Evolutionary conservation across 2,888 invertebrate genomes (phyloP).

Genomic region (Adelphocoris suturalis): DNA sequence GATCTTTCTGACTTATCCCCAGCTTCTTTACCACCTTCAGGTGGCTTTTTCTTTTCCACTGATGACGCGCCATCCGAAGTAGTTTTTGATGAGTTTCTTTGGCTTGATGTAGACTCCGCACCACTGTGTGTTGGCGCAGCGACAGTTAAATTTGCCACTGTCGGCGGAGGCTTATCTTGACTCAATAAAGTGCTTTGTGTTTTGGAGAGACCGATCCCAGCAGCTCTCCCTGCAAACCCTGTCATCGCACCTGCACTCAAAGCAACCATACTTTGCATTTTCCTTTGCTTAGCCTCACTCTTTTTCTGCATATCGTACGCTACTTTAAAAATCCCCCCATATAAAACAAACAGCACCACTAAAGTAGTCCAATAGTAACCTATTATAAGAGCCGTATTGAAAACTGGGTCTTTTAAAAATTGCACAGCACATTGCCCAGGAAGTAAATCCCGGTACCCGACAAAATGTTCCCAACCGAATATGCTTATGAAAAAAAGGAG

Average conservation of each 20-base stretch:
- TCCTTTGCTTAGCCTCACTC: slow-evolving; percentile 96
- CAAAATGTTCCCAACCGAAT: slow-evolving; percentile 99
- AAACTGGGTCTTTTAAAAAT: slow-evolving; percentile 97
- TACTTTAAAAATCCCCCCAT: slow-evolving; percentile 97
- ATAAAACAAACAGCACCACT: slow-evolving; percentile 95
- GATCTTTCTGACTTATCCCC: slow-evolving; percentile 90
- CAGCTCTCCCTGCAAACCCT: slow-evolving; percentile 92
- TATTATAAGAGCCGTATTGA: slow-evolving; percentile 97
- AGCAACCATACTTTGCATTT: slow-evolving; percentile 97
- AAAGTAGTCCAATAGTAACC: slow-evolving; percentile 99
- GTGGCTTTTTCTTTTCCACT: slow-evolving; percentile 78
- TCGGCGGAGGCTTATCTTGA: slow-evolving; percentile 83
- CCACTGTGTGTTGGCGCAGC: slow-evolving; percentile 73
- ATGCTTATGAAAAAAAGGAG: slow-evolving; percentile 98
- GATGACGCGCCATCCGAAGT: slow-evolving; percentile 77
- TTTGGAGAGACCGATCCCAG: slow-evolving; percentile 91
- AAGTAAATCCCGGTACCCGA: slow-evolving; percentile 92
- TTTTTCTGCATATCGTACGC: slow-evolving; percentile 98
- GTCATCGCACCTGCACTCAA: slow-evolving; percentile 93
- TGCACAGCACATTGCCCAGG: slow-evolving; percentile 97
- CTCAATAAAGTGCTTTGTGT: slow-evolving; percentile 85
- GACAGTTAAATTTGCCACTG: slow-evolving; percentile 76
- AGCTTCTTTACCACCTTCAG: slow-evolving; percentile 78
- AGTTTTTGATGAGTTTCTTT: slow-evolving; percentile 77
- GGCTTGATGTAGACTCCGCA: slow-evolving; percentile 78